Evolutionary conservation across 92 coral and sea anemone species (phyloP), one percentile per base, ranked within the genome.

Genomic region (Phenganax marumi): DNA sequence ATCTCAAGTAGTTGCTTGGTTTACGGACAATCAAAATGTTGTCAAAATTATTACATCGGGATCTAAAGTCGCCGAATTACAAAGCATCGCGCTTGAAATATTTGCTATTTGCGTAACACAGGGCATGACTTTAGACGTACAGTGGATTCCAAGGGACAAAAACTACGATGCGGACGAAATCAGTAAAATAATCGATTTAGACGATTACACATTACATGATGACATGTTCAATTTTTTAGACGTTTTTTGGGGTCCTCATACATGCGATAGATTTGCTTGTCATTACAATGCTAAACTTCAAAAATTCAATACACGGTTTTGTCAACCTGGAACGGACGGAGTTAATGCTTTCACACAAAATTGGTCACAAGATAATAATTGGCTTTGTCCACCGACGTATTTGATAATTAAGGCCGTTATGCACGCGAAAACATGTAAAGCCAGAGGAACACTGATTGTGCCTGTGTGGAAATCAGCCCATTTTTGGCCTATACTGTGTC

Each of bases 281-380:
- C 79, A 70, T 26, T 87, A 87, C 48, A 90, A 87, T 73, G 53
- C 70, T n/a, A 87, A 87, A 51, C 69, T 90, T 10, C 12, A 12
- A 0, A 49, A 43, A 18, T 87, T 84, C 76, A 84, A 87, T 62
- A 52, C 89, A 3, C 81, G 75, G 26, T 84, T n/a, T 46, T 90
- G 62, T 61, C 89, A 90, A 64, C 87, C 87, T 16, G 89, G 89
- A 16, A 80, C 89, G 17, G 73, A 81, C 47, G 92, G 92, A n/a
- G 90, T 84, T 1, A 87, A 90, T 16, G 93, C 93, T n/a, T 89
- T 89, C 65, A 48, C 10, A 26, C 80, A 81, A 52, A 73, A 79
- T 46, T 79, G 84, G 84, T 17, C 75, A 63, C 51, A 47, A 62
- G 70, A 58, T 14, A 63, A 58, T 12, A 58, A 79, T 47, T 79